A percentile compares a stretch with the other conserved stretches of the same genome.
Conservation (phyloP, 1,140 invertebrate species). For the Littorina saxatilis region DNA sequence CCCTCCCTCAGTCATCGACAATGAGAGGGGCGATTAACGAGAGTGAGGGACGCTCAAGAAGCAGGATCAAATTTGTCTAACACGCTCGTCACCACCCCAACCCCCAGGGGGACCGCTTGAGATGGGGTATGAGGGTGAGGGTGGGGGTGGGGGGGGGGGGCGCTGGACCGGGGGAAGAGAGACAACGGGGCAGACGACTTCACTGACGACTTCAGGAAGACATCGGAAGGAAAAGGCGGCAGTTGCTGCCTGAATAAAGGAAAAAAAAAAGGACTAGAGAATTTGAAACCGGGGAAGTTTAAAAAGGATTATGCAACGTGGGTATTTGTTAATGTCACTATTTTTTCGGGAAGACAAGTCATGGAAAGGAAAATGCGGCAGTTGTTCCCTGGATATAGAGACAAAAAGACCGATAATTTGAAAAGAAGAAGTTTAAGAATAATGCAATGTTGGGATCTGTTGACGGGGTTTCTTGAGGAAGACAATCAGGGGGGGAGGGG, state of each 20-base stretch:
- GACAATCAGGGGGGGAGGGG: too few species aligned
- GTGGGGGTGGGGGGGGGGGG: neutral
- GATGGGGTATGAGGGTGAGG: neutral
- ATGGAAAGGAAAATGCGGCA: too few species aligned
- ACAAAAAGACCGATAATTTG: too few species aligned
- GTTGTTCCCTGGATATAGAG: too few species aligned
- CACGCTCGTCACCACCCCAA: neutral
- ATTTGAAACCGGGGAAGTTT: too few species aligned
- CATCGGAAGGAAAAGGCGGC: neutral
- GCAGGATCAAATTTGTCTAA: neutral
- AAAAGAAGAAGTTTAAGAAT: neutral
- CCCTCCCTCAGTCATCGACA: neutral
- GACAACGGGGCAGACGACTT: too few species aligned
- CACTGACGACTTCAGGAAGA: neutral
- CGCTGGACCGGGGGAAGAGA: too few species aligned
- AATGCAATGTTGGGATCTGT: neutral
- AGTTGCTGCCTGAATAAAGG: too few species aligned
- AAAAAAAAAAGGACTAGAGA: too few species aligned
- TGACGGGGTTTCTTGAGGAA: neutral
- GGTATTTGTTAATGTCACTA: too few species aligned
- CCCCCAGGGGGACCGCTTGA: neutral
- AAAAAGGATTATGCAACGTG: too few species aligned
- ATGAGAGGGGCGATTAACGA: slow-evolving; percentile 8
- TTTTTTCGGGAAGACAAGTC: too few species aligned
- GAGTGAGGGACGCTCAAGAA: neutral